Evolutionary conservation across 2,797 vertebrate species (phyloP).

Genomic region (Leptatherina wallacei): DNA sequence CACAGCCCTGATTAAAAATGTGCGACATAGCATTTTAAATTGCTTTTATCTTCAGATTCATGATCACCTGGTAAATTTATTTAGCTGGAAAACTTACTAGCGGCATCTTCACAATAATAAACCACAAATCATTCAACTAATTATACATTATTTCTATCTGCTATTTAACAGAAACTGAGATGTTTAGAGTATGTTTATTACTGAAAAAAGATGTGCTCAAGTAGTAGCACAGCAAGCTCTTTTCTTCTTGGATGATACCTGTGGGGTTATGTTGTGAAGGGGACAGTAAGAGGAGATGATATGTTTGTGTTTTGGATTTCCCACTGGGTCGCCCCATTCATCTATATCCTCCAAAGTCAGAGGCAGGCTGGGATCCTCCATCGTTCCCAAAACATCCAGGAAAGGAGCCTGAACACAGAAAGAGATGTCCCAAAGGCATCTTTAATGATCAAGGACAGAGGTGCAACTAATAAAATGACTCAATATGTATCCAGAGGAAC

Average conservation of each 20-base stretch:
- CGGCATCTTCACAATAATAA: too few species aligned
- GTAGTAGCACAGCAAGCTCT: not conserved
- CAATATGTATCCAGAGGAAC: not conserved
- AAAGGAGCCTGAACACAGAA: conserved; percentile 89
- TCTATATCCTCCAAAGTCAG: conserved; percentile 92
- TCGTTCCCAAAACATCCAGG: conserved; percentile 91
- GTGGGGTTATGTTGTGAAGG: conserved; percentile 90
- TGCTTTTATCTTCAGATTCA: not conserved
- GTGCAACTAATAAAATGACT: not conserved
- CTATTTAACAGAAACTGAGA: too few species aligned
- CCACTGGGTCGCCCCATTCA: conserved; percentile 93
- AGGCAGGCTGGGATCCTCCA: conserved; percentile 89
- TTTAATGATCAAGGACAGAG: not conserved
- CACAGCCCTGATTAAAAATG: not conserved
- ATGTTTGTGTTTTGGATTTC: conserved; percentile 80
- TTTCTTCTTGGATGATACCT: conserved; percentile 81
- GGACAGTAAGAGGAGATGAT: conserved; percentile 93
- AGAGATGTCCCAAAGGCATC: not conserved
- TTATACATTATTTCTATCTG: too few species aligned
- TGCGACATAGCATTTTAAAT: not conserved
- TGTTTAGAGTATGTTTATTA: too few species aligned
- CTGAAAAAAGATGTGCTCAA: too few species aligned
- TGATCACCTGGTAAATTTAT: not conserved
- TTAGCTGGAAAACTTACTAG: too few species aligned
- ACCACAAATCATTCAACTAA: too few species aligned